phyloP scores from a whole-genome alignment of 1,140 invertebrate species.

The Papilio helenus region DNA sequence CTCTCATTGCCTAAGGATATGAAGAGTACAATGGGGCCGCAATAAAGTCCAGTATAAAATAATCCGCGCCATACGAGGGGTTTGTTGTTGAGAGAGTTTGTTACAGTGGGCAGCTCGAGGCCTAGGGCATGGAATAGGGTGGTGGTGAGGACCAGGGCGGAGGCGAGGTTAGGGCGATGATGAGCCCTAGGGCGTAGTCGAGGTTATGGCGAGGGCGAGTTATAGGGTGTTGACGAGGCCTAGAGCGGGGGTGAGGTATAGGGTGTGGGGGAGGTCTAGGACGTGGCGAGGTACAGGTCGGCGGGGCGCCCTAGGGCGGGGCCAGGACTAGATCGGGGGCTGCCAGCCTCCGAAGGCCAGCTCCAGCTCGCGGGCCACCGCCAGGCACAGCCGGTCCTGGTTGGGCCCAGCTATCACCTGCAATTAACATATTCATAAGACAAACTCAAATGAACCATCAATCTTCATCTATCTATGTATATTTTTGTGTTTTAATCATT shows the following conservation, averaged over 20 bases:
- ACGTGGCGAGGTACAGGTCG: neutral
- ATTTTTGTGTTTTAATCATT: too few species aligned
- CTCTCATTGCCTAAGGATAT: constrained; percentile 29
- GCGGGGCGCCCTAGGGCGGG: neutral
- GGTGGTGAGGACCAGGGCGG: too few species aligned
- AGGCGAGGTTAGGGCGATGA: too few species aligned
- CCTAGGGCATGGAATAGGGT: too few species aligned
- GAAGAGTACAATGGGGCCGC: constrained; percentile 21
- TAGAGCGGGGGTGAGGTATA: too few species aligned
- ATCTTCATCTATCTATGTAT: too few species aligned
- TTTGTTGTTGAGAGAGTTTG: constrained; percentile 42
- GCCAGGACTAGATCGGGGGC: constrained; percentile 49
- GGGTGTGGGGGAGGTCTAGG: too few species aligned
- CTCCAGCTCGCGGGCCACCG: constrained; percentile 91
- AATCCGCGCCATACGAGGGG: constrained; percentile 52
- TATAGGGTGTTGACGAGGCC: too few species aligned
- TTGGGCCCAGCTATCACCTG: constrained; percentile 85
- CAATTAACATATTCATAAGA: constrained; percentile 4
- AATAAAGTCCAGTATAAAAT: constrained; percentile 42
- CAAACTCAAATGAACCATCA: too few species aligned
- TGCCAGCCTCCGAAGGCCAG: constrained; percentile 91
- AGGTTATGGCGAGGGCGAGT: too few species aligned
- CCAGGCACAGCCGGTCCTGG: constrained; percentile 89
- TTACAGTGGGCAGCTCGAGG: neutral
- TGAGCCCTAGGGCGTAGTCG: too few species aligned